Percentiles rank a stretch among this genome's conserved stretches.
phyloP scores from a whole-genome alignment of 2,797 vertebrate genomes.

The Benthosema pterotum region DNA sequence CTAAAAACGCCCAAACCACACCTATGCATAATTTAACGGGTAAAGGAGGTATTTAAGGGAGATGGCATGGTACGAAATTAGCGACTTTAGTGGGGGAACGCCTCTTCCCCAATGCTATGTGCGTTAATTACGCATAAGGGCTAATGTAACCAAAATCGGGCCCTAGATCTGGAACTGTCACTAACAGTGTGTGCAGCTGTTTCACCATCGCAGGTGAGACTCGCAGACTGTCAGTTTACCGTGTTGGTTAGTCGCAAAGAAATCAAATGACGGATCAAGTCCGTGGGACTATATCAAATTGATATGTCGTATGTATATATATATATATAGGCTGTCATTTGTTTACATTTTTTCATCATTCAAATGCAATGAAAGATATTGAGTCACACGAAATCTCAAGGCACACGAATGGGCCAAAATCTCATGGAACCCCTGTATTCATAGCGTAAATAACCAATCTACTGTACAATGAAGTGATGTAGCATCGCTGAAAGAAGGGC shows the following conservation, averaged over 20 bases:
- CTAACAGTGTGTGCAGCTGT: constrained; percentile 30
- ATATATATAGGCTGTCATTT: constrained; percentile 1
- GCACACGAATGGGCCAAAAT: too few relatives aligned
- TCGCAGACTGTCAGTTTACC: too few relatives aligned
- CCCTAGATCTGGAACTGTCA: constrained; percentile 52
- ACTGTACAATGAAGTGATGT: too few relatives aligned
- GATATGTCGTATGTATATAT: not conserved
- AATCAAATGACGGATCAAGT: not conserved
- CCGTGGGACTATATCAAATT: not conserved
- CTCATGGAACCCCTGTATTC: constrained; percentile 9
- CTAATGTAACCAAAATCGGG: too few relatives aligned
- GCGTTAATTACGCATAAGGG: too few relatives aligned
- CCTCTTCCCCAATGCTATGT: too few relatives aligned
- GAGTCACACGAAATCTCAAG: constrained; percentile 17
- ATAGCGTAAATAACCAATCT: too few relatives aligned
- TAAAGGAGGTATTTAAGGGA: too few relatives aligned
- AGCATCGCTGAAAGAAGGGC: constrained; percentile 5
- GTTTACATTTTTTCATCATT: not conserved
- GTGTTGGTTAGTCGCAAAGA: not conserved
- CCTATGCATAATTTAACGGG: too few relatives aligned
- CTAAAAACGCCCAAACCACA: too few relatives aligned
- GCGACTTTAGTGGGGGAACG: too few relatives aligned
- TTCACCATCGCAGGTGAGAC: constrained; percentile 32
- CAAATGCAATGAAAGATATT: not conserved
- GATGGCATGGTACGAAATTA: too few relatives aligned